phyloP scores from a whole-genome alignment of 1,140 invertebrate species.

The Magallana angulata region DNA sequence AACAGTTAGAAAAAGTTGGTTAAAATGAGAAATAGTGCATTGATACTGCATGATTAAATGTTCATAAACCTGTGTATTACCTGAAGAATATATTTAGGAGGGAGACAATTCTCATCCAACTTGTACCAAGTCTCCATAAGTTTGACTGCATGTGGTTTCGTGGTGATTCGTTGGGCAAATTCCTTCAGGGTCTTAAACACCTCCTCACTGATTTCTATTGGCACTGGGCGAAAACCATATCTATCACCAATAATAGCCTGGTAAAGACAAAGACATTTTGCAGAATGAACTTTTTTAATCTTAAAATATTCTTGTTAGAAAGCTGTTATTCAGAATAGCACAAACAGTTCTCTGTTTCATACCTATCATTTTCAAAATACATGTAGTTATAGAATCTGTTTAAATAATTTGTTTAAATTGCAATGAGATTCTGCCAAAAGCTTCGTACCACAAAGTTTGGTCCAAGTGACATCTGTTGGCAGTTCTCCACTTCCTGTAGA shows the following conservation, averaged over 20 bases:
- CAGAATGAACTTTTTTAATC: background rate
- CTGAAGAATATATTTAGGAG: constrained; percentile 92
- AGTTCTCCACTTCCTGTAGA: constrained; percentile 74
- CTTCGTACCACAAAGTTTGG: constrained; percentile 77
- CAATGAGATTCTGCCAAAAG: no score
- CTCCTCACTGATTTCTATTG: constrained; percentile 62
- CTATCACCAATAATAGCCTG: constrained; percentile 64
- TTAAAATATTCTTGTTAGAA: no score
- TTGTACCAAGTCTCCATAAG: constrained; percentile 96
- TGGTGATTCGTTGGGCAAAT: constrained; percentile 49
- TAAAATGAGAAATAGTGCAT: no score
- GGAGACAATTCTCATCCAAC: constrained; percentile 95
- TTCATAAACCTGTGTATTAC: constrained; percentile 53
- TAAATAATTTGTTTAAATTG: no score
- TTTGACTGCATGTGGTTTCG: constrained; percentile 84
- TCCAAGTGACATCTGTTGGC: constrained; percentile 76
- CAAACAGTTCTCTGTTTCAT: no score
- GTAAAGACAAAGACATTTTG: background rate
- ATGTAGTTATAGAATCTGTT: background rate
- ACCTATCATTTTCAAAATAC: background rate
- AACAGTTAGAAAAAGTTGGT: no score
- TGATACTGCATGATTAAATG: no score
- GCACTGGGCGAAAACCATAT: constrained; percentile 76
- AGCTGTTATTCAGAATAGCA: no score
- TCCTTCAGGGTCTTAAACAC: constrained; percentile 66